Evolutionary conservation across 1,140 invertebrate genomes (phyloP).

Genomic region (Pogonognathellus flavescens): DNA sequence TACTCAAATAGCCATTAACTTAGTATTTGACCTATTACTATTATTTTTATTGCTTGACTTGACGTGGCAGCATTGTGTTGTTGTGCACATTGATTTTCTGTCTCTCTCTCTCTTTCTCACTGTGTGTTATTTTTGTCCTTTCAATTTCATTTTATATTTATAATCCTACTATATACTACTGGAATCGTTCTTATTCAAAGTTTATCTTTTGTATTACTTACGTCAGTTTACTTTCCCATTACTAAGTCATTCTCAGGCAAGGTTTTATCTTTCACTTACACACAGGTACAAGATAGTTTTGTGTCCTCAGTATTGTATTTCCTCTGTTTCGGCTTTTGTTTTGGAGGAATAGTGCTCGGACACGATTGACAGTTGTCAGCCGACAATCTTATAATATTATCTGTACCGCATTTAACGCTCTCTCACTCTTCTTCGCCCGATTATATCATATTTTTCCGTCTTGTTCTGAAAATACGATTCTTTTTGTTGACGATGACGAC

Average conservation of each 20-base stretch:
- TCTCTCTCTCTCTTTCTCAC: neutral
- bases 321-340: conserved; percentile 43
- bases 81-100: neutral
- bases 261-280: conserved; percentile 8
- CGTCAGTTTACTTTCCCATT: conserved; percentile 44
- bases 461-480: neutral
- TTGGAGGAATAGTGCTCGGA: conserved; percentile 3
- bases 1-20: conserved; percentile 33
- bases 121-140: neutral
- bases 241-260: conserved; percentile 24
- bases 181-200: conserved; percentile 14
- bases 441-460: neutral
- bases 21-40: conserved; percentile 41
- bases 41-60: conserved; percentile 28
- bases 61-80: neutral
- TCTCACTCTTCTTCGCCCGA: neutral
- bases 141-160: conserved; percentile 27
- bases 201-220: conserved; percentile 46
- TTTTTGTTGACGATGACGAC: conserved; percentile 6
- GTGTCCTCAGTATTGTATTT: conserved; percentile 29
- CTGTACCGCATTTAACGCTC: neutral
- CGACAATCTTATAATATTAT: conserved; percentile 10
- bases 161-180: too few species aligned
- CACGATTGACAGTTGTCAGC: conserved; percentile 43
- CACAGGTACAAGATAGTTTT: conserved; percentile 27